phyloP scores from a whole-genome alignment of 2,113 vertebrate species.

The Gymnogyps californianus region DNA sequence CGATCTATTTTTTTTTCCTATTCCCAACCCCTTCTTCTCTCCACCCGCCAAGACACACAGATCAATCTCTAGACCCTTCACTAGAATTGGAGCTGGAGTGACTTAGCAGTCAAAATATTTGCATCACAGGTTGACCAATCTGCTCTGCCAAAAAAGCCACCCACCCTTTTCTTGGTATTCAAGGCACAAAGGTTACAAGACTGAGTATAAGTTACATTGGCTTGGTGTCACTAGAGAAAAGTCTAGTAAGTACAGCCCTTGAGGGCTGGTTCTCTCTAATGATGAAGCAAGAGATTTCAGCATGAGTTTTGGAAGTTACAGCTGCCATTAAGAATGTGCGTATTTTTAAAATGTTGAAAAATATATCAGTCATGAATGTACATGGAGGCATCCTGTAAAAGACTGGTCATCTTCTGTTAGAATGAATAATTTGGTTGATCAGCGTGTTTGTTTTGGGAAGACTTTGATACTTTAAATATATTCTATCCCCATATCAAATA shows the following conservation, averaged over 20 bases:
- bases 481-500: background rate
- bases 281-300: background rate
- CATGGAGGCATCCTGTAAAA: background rate
- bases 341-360: background rate
- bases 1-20: background rate
- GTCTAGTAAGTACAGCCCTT: background rate
- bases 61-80: background rate
- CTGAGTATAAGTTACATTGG: background rate
- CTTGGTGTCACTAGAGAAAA: background rate
- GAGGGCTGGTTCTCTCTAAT: background rate
- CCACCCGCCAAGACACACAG: background rate
- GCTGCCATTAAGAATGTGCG: background rate
- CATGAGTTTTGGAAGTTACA: background rate
- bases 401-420: background rate
- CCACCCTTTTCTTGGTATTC: background rate
- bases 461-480: background rate
- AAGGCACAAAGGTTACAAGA: background rate
- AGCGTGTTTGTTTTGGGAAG: background rate
- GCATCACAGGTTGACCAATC: background rate
- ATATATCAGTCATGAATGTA: background rate
- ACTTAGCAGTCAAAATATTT: background rate
- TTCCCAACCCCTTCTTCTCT: background rate
- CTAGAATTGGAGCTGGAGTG: background rate
- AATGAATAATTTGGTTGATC: background rate
- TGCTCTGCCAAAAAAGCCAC: background rate